A percentile compares a stretch with the other conserved stretches of the same genome.
phyloP scores from a whole-genome alignment of 2,888 invertebrate genomes.

The Perizoma flavofasciatum region DNA sequence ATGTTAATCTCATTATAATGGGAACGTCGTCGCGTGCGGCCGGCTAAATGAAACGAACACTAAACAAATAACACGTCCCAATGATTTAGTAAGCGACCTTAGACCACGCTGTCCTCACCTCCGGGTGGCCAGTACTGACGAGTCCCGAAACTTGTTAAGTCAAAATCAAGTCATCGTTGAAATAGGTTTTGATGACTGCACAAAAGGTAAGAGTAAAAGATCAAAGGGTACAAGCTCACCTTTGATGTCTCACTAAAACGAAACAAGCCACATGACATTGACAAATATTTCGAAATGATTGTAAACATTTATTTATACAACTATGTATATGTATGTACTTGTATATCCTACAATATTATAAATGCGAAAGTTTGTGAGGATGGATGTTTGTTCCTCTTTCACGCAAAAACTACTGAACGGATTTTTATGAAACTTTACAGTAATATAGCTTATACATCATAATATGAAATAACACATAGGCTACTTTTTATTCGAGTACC shows the following conservation, averaged over 20 bases:
- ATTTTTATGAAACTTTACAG: too few species aligned
- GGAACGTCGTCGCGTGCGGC: conserved; percentile 40
- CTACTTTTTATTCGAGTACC: too few species aligned
- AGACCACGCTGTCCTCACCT: conserved; percentile 64
- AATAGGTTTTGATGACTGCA: conserved; percentile 20
- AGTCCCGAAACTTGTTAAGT: conserved; percentile 56
- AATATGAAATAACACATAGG: too few species aligned
- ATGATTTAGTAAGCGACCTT: conserved; percentile 58
- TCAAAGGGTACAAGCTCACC: conserved; percentile 11
- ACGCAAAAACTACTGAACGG: too few species aligned
- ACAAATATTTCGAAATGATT: background rate
- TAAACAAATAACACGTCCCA: conserved; percentile 68
- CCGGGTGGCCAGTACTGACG: conserved; percentile 66
- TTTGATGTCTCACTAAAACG: conserved; percentile 14
- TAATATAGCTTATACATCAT: too few species aligned
- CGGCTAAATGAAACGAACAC: conserved; percentile 52
- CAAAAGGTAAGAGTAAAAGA: conserved; percentile 9
- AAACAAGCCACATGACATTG: background rate
- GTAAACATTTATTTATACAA: too few species aligned
- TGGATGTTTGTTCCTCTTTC: too few species aligned
- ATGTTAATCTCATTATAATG: conserved; percentile 37
- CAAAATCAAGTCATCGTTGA: conserved; percentile 48
- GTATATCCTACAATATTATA: too few species aligned
- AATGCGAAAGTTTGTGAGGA: too few species aligned
- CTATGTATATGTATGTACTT: too few species aligned